Evolutionary conservation across 37 sponge, comb jelly and placozoan genomes (phyloP).

Genomic region (Beroe forskalii): DNA sequence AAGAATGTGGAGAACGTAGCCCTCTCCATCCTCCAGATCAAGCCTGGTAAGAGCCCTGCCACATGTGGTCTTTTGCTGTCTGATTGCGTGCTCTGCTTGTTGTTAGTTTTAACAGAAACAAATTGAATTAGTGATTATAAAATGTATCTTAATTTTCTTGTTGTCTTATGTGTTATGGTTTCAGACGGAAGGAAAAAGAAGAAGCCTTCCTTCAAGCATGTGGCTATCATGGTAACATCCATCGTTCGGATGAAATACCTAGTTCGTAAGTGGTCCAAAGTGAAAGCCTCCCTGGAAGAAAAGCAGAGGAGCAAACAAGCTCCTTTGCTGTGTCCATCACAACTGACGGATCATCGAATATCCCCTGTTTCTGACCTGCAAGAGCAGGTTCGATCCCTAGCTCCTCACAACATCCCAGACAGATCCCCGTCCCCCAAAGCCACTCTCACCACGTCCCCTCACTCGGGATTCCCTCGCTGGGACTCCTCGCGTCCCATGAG

Average conservation of each 20-base stretch:
- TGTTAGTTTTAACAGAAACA: too few relatives aligned
- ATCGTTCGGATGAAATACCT: slow-evolving; percentile 8
- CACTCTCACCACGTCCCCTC: not conserved
- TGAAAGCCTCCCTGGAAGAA: slow-evolving; percentile 16
- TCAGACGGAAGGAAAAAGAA: not conserved
- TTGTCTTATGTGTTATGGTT: too few relatives aligned
- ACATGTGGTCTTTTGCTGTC: not conserved
- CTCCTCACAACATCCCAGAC: not conserved
- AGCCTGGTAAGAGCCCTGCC: not conserved
- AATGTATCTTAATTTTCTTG: too few relatives aligned
- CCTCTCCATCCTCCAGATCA: slow-evolving; percentile 34
- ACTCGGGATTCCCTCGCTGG: slow-evolving; percentile 33
- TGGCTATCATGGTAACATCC: not conserved
- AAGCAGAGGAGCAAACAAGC: slow-evolving; percentile 2
- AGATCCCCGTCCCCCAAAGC: not conserved
- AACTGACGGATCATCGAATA: not conserved
- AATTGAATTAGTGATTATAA: too few relatives aligned
- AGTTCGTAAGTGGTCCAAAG: slow-evolving; percentile 19
- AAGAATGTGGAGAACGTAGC: not conserved
- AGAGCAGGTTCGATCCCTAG: not conserved
- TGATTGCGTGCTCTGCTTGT: too few relatives aligned
- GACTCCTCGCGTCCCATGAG: slow-evolving; percentile 38
- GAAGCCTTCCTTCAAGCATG: not conserved
- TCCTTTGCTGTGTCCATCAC: not conserved
- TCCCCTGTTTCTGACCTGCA: not conserved